Evolutionary conservation across 1,140 invertebrate genomes (phyloP).

Genomic region (Papilio polyxenes): DNA sequence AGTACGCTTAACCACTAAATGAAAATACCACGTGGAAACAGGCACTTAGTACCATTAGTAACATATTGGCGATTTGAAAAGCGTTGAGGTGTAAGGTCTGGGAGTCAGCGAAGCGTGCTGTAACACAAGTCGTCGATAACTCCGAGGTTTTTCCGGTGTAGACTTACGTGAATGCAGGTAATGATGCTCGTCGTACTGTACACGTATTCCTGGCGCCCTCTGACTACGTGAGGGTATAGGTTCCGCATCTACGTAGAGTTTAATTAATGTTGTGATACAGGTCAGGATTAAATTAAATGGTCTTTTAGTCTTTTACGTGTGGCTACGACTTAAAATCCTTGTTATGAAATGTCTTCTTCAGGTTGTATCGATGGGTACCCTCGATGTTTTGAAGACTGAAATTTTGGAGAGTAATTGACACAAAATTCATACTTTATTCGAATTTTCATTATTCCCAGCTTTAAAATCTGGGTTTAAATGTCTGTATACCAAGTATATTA

Average conservation of each 20-base stretch:
- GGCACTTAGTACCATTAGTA: background rate
- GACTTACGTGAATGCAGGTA: slow-evolving; percentile 35
- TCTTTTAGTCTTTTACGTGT: background rate
- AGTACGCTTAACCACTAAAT: too few relatives aligned
- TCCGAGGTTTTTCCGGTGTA: slow-evolving; percentile 36
- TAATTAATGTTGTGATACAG: background rate
- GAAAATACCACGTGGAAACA: background rate
- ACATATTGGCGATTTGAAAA: slow-evolving; percentile 23
- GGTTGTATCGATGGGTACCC: too few relatives aligned
- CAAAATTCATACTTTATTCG: background rate
- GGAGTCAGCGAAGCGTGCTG: slow-evolving; percentile 12
- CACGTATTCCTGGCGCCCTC: slow-evolving; percentile 16
- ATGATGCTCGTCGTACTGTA: slow-evolving; percentile 18
- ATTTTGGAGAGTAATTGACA: background rate
- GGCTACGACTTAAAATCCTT: background rate
- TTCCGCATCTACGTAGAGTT: background rate
- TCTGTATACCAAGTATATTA: background rate
- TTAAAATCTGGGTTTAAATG: background rate
- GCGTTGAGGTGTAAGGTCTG: slow-evolving; percentile 35
- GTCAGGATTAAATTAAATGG: background rate
- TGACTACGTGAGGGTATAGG: background rate
- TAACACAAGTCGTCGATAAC: slow-evolving; percentile 30
- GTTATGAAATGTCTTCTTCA: background rate
- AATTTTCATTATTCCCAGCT: background rate
- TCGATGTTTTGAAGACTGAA: too few relatives aligned